These are phyloP conservation scores for Pelecanus crispus DNA, from an alignment of 2,113 vertebrate genomes.

Conservation along the genomic window DNA sequence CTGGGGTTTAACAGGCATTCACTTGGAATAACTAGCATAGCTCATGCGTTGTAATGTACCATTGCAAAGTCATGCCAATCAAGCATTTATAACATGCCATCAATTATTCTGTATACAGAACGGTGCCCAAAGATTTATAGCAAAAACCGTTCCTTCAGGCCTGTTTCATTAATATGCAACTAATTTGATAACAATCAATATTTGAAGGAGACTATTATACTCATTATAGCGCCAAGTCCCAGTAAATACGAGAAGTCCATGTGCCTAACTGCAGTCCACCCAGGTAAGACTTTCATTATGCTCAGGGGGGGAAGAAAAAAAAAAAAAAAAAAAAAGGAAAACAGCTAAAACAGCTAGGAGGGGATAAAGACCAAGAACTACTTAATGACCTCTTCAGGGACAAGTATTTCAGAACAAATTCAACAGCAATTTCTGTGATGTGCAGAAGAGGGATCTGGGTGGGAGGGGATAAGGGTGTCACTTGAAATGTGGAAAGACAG, in stretches of 20 bases:
- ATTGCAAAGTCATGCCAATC: not conserved
- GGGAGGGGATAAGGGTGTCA: not conserved
- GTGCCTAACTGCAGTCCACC: not conserved
- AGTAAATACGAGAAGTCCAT: not conserved
- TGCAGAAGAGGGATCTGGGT: not conserved
- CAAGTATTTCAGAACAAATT: not conserved
- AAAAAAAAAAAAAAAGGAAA: too few relatives aligned
- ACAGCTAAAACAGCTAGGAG: not conserved
- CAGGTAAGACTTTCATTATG: not conserved
- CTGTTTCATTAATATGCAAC: not conserved
- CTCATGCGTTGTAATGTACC: not conserved
- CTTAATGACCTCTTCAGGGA: slow-evolving; percentile 55
- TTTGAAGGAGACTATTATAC: not conserved
- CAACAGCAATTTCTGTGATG: not conserved
- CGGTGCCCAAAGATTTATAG: not conserved
- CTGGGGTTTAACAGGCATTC: not conserved
- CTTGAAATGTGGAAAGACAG: not conserved
- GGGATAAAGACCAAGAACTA: slow-evolving; percentile 6
- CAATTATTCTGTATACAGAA: not conserved
- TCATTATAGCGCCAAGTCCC: not conserved
- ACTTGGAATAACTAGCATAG: not conserved
- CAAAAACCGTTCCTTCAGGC: not conserved
- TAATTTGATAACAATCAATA: not conserved
- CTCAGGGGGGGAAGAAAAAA: not conserved
- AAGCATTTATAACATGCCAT: not conserved